These are phyloP conservation scores for Sebastes steindachneri DNA, from an alignment of 2,797 vertebrate genomes.

Conservation along the genomic window DNA sequence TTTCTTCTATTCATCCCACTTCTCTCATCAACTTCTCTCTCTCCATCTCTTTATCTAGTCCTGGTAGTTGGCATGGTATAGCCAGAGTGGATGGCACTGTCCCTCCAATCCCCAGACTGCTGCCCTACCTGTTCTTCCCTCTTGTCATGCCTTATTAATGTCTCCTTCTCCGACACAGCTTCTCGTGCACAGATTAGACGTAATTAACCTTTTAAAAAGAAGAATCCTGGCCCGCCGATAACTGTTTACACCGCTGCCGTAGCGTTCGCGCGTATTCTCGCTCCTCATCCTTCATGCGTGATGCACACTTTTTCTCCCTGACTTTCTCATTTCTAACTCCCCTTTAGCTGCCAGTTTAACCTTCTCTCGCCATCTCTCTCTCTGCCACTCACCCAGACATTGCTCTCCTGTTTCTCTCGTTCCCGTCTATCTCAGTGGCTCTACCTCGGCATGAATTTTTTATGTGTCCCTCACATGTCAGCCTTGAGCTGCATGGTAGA, in stretches of 20 bases:
- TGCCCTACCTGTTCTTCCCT: slow-evolving; percentile 59
- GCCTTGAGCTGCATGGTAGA: slow-evolving; percentile 40
- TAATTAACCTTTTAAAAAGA: slow-evolving; percentile 82
- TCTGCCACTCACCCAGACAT: slow-evolving; percentile 23
- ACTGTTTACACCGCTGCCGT: slow-evolving; percentile 60
- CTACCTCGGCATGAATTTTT: slow-evolving; percentile 55
- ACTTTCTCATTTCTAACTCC: slow-evolving; percentile 8
- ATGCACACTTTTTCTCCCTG: background rate
- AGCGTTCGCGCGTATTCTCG: slow-evolving; percentile 6
- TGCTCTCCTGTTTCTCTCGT: slow-evolving; percentile 1
- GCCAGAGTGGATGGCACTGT: slow-evolving; percentile 53
- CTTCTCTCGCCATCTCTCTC: background rate
- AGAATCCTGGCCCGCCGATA: slow-evolving; percentile 60
- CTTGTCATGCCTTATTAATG: slow-evolving; percentile 81
- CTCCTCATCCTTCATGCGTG: background rate
- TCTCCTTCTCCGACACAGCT: slow-evolving; percentile 54
- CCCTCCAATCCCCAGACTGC: slow-evolving; percentile 47
- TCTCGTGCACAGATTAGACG: slow-evolving; percentile 77
- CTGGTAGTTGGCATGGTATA: slow-evolving; percentile 53
- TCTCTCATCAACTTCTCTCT: slow-evolving; percentile 15
- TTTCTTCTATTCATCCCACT: background rate
- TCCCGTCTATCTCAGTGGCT: slow-evolving; percentile 30
- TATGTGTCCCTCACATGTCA: slow-evolving; percentile 52
- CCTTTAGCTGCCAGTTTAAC: slow-evolving; percentile 22
- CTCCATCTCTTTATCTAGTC: slow-evolving; percentile 45